A percentile compares a stretch with the other conserved stretches of the same genome.
These are phyloP conservation scores for Prunella strophiata DNA, from an alignment of 2,797 vertebrate genomes.

Conservation along the genomic window DNA sequence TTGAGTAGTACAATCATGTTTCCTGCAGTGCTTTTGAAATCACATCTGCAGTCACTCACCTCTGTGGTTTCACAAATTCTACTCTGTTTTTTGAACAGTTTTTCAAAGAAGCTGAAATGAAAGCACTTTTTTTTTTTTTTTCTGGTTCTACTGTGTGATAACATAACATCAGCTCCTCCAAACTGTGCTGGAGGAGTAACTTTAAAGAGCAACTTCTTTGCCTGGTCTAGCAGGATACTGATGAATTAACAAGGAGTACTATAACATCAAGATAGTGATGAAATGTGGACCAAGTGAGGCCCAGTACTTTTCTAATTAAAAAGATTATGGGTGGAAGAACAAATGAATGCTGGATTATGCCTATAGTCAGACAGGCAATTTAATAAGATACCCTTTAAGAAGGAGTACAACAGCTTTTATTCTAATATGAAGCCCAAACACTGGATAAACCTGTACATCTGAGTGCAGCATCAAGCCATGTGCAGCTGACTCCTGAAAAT, in stretches of 20 bases:
- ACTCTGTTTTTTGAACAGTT: neutral
- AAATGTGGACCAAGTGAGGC: neutral
- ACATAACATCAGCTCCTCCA: neutral
- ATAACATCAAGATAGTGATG: accelerated
- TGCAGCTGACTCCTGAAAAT: neutral
- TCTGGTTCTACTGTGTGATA: neutral
- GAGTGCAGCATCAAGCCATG: accelerated
- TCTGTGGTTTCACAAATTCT: neutral
- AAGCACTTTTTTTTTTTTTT: neutral
- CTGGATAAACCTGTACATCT: neutral
- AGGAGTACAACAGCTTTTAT: neutral
- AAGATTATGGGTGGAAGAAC: neutral
- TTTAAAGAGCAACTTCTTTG: neutral
- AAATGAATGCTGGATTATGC: neutral
- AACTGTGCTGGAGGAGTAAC: neutral
- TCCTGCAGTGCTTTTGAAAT: neutral
- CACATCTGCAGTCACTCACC: neutral
- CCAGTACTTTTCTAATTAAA: neutral
- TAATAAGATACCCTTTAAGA: neutral
- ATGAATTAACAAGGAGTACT: neutral
- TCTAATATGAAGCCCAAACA: neutral
- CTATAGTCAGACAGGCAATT: neutral
- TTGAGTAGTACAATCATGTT: neutral
- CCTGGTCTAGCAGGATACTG: neutral
- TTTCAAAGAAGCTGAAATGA: neutral